Percentiles rank a stretch among this genome's conserved stretches.
These are phyloP conservation scores for Bellardia pandia DNA, from an alignment of 2,888 invertebrate genomes.

Conservation along the genomic window DNA sequence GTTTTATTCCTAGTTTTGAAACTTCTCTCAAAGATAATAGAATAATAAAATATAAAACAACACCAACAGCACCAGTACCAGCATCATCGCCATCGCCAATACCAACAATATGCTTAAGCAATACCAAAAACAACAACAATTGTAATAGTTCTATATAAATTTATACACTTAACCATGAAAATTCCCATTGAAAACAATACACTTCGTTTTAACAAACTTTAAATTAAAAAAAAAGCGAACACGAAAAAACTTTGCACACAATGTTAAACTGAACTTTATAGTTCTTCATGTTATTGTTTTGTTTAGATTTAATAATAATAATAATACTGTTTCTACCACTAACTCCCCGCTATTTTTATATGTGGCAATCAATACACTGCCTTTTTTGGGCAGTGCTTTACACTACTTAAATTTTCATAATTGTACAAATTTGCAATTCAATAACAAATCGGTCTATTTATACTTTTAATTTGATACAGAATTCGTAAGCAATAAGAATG, in stretches of 20 bases:
- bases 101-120: conserved; percentile 25
- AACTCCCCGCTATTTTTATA: background rate
- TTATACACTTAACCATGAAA: conserved; percentile 44
- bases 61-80: background rate
- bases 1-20: conserved; percentile 36
- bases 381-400: background rate
- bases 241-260: conserved; percentile 7
- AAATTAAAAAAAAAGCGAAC: background rate
- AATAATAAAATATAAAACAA: conserved; percentile 37
- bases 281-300: conserved; percentile 7
- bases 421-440: no score
- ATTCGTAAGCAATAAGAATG: no score
- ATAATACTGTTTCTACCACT: background rate
- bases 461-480: no score
- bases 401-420: no score
- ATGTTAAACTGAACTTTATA: conserved; percentile 30
- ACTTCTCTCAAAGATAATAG: conserved; percentile 47
- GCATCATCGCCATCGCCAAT: conserved; percentile 1
- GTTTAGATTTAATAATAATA: conserved; percentile 4
- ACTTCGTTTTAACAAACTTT: background rate
- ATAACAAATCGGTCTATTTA: no score
- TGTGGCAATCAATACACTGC: no score
- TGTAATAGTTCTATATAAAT: conserved; percentile 19
- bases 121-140: conserved; percentile 10
- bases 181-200: conserved; percentile 25